phyloP scores from a whole-genome alignment of 2,113 vertebrate genomes.

The Rallus limicola region DNA sequence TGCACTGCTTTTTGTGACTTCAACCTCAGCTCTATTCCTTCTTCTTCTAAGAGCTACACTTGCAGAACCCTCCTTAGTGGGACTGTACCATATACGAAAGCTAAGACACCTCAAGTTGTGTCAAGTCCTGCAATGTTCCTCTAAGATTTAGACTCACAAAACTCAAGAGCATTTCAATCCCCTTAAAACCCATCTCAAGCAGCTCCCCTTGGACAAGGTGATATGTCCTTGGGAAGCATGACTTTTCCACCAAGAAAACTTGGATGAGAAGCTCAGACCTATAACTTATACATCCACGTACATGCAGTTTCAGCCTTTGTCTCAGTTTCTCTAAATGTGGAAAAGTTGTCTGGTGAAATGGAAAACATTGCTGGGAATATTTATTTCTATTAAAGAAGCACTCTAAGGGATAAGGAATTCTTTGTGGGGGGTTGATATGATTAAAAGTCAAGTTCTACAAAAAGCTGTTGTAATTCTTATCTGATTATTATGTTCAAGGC shows the following conservation, averaged over 20 bases:
- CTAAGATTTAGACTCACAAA: background rate
- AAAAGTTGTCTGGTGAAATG: background rate
- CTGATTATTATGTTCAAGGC: constrained; percentile 27
- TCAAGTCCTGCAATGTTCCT: background rate
- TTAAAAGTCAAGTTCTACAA: background rate
- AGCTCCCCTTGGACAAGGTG: background rate
- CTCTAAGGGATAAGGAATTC: background rate
- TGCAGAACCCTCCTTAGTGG: background rate
- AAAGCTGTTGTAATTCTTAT: background rate
- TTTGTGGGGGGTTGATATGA: background rate
- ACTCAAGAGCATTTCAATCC: background rate
- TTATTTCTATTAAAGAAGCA: background rate
- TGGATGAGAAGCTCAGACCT: background rate
- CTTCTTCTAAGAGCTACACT: background rate
- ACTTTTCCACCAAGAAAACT: background rate
- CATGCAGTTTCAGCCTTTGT: background rate
- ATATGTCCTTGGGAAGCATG: background rate
- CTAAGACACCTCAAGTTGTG: background rate
- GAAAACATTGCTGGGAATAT: background rate
- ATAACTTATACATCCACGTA: background rate
- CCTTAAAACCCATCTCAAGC: background rate
- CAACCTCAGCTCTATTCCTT: background rate
- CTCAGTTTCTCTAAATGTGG: background rate
- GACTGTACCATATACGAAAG: background rate
- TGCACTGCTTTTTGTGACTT: background rate